Evolutionary conservation across 2,113 vertebrate genomes (phyloP), one percentile per base, ranked within the genome.

Genomic region (Oceanites oceanicus): DNA sequence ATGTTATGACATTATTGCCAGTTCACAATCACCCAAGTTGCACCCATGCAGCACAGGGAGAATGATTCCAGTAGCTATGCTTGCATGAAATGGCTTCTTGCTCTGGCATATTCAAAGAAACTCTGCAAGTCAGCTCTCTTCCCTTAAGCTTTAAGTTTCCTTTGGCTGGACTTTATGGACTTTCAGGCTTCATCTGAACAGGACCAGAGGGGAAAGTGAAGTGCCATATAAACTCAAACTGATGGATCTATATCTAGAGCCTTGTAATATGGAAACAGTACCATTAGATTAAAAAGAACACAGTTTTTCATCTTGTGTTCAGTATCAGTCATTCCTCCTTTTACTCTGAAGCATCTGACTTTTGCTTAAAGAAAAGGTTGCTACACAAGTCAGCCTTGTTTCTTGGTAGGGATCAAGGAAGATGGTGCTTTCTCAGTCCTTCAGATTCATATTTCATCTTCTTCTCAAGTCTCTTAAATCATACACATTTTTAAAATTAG

Each of bases 231-330:
- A 95, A 81, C 34, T 95, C 26, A 92, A 61, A 59, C n/a, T 95
- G 92, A 93, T 95, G 80, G 78, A 96, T 92, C 82, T 92, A 10
- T 94, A 81, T 82, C 84, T 61, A 91, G 78, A 72, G 21, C 62
- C 27, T 84, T 88, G 66, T 67, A 52, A 56, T 65, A 92, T 56
- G 56, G 89, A 53, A 92, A 80, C 20, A 65, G 49, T 93, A 63
- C 72, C 13, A 84, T 96, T 93, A 96, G 86, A 88, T 86, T 86
- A 74, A 38, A 88, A 97, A 84, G 30, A 92, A 77, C 29, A 65
- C 38, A 16, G 12, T 56, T 78, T 94, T 93, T 94, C 75, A 38
- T 65, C 62, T 52, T 63, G 73, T 78, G 53, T 71, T 74, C 52
- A 63, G 16, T 87, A 73, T 92, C 47, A 61, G 53, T 90, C 5